Base-by-base conservation (phyloP, 1,140 invertebrate species). In the Nephotettix cincticeps region DNA sequence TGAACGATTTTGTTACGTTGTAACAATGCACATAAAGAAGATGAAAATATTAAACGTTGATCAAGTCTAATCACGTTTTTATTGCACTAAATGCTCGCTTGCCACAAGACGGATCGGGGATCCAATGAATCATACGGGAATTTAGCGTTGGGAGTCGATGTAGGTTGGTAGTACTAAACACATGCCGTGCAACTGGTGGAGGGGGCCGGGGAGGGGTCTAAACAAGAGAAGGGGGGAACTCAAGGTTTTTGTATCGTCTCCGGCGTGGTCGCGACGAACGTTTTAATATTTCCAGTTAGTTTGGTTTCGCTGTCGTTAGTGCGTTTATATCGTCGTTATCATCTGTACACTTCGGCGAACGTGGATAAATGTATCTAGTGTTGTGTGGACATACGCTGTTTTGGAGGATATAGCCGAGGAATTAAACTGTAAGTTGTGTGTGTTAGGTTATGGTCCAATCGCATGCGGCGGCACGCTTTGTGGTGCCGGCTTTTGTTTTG, bases 211-310 rank as follows among this genome's bases (percentile, higher is more conserved):
- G 25, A 25, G 25, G 56, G 13, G 14, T 27, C 28, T 27, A 61
- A 61, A 21, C 25, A 61, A 25, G 25, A 27, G 25, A 61, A n/a
- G 56, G 56, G 56, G 27, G 56, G 21, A 29, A 61, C 21, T 29
- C 56, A 61, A 61, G 56, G 56, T 61, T 61, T 61, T 61, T 61
- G 56, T 61, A 27, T 14, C 56, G 56, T 61, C 56, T 61, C 56
- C 56, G 21, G 32, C 32, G 32, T 36, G 32, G 32, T 36, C 56
- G 56, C 23, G 56, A 61, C 56, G 25, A 21, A n/a, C 25, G 56
- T 61, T 61, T 61, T 61, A 61, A 61, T 61, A 61, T 61, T 61
- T 61, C 56, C 56, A 61, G 56, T 61, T 61, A 61, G 56, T 61
- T 61, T 61, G 21, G 56, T 61, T 61, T 61, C 23, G 56, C 11